Evolutionary conservation across 2,888 invertebrate genomes (phyloP).

Genomic region (Ernsta delagoae): DNA sequence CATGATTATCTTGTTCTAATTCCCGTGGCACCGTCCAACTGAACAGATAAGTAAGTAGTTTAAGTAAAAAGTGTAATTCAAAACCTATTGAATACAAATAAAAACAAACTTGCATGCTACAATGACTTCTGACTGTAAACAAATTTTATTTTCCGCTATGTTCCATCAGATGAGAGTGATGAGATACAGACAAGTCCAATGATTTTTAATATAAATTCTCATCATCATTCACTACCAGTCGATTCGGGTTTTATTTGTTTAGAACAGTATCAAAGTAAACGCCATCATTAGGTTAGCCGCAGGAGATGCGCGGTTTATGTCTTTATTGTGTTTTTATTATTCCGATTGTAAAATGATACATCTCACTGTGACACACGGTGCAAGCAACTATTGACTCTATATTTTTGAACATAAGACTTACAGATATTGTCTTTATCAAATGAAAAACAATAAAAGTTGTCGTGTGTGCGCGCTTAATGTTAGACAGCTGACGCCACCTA

Average conservation of each 20-base stretch:
- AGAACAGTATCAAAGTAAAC: constrained; percentile 63
- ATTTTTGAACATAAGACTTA: neutral
- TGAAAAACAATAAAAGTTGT: constrained; percentile 48
- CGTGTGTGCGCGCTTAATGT: constrained; percentile 53
- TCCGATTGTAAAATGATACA: constrained; percentile 47
- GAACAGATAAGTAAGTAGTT: too few species aligned
- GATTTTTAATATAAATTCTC: neutral
- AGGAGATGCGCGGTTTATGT: constrained; percentile 73
- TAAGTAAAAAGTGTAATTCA: too few species aligned
- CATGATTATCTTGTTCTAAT: too few species aligned
- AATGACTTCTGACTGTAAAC: too few species aligned
- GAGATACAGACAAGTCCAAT: neutral
- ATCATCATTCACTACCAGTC: constrained; percentile 23
- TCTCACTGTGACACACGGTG: constrained; percentile 14
- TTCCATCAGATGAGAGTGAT: neutral
- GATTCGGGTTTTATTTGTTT: constrained; percentile 72
- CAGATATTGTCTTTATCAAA: constrained; percentile 5
- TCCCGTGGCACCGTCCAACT: too few species aligned
- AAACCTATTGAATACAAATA: too few species aligned
- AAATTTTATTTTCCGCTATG: neutral
- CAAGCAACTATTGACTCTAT: constrained; percentile 14
- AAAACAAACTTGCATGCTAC: too few species aligned
- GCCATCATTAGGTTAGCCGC: constrained; percentile 79
- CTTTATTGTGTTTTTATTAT: constrained; percentile 74
- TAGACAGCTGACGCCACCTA: constrained; percentile 57